These are phyloP conservation scores for Lutraria rhynchaena DNA, from an alignment of 1,140 invertebrate genomes.

Conservation along the genomic window DNA sequence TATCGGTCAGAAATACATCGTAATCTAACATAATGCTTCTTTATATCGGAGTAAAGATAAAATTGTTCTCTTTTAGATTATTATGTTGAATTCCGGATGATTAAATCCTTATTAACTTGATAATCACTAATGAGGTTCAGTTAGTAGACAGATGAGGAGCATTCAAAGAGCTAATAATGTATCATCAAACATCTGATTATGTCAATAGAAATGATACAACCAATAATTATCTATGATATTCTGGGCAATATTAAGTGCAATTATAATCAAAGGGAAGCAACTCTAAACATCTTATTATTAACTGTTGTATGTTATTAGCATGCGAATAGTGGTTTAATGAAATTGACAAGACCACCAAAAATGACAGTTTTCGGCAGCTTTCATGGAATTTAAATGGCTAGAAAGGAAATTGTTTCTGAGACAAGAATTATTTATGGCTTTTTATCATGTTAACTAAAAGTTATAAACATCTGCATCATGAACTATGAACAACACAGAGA, in stretches of 20 bases:
- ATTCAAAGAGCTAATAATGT: no score
- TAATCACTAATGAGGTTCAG: neutral
- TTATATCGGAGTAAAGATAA: no score
- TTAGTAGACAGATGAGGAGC: no score
- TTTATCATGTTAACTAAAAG: constrained; percentile 8
- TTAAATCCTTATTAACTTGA: neutral
- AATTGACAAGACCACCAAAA: constrained; percentile 47
- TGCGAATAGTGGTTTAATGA: constrained; percentile 21
- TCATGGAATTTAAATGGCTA: constrained; percentile 31
- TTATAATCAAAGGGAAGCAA: constrained; percentile 44
- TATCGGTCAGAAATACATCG: no score
- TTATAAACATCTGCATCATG: neutral
- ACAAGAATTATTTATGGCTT: constrained; percentile 12
- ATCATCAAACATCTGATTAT: no score
- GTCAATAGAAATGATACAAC: no score
- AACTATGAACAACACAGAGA: neutral
- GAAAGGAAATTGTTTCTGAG: constrained; percentile 37
- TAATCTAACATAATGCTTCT: no score
- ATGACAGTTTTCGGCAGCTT: constrained; percentile 40
- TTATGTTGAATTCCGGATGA: neutral
- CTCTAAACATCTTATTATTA: constrained; percentile 14
- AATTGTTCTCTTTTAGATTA: neutral
- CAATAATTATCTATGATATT: no score
- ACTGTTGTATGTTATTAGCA: neutral
- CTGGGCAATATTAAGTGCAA: neutral